phyloP scores from a whole-genome alignment of 2,888 invertebrate species.

The Plemyria rubiginata region DNA sequence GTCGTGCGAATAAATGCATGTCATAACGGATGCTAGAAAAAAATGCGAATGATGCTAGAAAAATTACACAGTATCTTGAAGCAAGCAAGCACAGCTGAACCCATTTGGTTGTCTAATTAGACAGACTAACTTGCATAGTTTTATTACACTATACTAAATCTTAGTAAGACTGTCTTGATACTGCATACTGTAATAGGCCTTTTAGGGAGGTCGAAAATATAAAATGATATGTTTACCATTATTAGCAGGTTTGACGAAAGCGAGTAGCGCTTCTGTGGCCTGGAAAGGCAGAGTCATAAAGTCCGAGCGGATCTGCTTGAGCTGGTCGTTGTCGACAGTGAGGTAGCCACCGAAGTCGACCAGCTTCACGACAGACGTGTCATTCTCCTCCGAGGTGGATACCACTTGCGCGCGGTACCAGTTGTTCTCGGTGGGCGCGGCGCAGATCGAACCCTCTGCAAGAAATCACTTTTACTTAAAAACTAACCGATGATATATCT shows the following conservation, averaged over 20 bases:
- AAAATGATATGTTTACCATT: conserved; percentile 78
- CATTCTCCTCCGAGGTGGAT: conserved; percentile 87
- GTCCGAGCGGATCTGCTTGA: conserved; percentile 97
- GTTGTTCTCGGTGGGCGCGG: conserved; percentile 91
- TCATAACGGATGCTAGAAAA: too few relatives aligned
- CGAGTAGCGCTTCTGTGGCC: conserved; percentile 97
- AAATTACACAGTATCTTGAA: too few relatives aligned
- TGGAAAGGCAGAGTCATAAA: conserved; percentile 98
- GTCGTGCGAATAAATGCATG: too few relatives aligned
- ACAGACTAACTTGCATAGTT: too few relatives aligned
- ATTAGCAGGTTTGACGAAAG: conserved; percentile 92
- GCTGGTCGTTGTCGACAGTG: conserved; percentile 89
- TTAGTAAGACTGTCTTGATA: too few relatives aligned
- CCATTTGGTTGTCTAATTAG: too few relatives aligned
- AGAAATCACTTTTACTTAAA: conserved; percentile 10
- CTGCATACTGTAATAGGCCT: too few relatives aligned
- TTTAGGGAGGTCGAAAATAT: background rate
- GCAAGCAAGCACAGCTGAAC: too few relatives aligned
- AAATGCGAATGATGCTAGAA: too few relatives aligned
- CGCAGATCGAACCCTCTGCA: conserved; percentile 94
- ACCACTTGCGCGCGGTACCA: conserved; percentile 97
- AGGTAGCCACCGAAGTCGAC: conserved; percentile 98
- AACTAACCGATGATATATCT: background rate
- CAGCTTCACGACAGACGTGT: conserved; percentile 92
- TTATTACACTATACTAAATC: too few relatives aligned